Conservation (phyloP, 2,888 invertebrate species). For the Leptopilina syphax region DNA sequence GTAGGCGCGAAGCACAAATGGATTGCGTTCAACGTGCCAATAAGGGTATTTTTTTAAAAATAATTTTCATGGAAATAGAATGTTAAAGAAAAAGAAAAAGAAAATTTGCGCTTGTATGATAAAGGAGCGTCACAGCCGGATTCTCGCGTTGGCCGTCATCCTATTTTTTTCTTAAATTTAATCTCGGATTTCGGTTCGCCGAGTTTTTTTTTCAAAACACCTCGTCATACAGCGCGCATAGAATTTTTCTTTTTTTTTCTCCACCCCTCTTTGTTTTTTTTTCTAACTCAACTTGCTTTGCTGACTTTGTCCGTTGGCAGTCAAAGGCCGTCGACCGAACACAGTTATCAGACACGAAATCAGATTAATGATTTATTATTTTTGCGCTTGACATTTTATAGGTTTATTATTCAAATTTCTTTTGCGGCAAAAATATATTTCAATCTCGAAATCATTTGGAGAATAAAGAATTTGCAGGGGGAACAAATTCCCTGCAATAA, state of each 20-base stretch:
- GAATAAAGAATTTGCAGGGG: too few relatives aligned
- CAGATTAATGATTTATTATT: constrained; percentile 1
- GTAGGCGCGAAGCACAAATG: constrained; percentile 53
- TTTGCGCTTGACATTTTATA: too few relatives aligned
- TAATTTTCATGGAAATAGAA: background rate
- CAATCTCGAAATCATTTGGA: too few relatives aligned
- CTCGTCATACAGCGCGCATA: constrained; percentile 19
- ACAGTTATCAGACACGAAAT: constrained; percentile 3
- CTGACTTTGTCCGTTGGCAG: background rate
- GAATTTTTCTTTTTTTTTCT: background rate
- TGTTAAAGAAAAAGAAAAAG: too few relatives aligned
- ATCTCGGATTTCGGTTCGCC: constrained; percentile 26
- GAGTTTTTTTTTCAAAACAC: constrained; percentile 25
- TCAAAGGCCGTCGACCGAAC: constrained; percentile 4
- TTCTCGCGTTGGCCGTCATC: constrained; percentile 54
- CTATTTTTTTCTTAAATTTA: constrained; percentile 25
- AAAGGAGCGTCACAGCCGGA: constrained; percentile 64
- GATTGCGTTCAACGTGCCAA: constrained; percentile 48
- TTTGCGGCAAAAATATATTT: background rate
- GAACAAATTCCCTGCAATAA: too few relatives aligned
- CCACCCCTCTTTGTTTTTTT: background rate
- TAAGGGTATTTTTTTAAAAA: constrained; percentile 39
- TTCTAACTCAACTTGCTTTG: background rate
- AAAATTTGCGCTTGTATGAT: constrained; percentile 40
- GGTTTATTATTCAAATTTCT: background rate